Evolutionary conservation across 2,888 invertebrate genomes (phyloP).

Genomic region (Epistrophe grossulariae): DNA sequence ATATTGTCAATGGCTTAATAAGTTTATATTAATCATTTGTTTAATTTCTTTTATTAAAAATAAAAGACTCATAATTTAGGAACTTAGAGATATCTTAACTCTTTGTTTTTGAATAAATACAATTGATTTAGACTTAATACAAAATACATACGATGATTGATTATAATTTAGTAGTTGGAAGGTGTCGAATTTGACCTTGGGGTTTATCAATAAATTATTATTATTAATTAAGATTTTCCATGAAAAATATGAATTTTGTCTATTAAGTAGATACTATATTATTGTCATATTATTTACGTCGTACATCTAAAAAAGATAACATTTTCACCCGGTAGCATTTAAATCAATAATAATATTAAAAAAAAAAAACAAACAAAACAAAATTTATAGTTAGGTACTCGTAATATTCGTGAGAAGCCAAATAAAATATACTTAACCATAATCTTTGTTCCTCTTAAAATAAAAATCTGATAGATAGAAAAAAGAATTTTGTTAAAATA

Average conservation of each 20-base stretch:
- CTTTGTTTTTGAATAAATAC: constrained; percentile 38
- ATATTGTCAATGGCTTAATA: constrained; percentile 40
- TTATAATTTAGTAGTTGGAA: constrained; percentile 8
- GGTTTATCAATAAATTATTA: constrained; percentile 16
- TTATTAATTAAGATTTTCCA: constrained; percentile 33
- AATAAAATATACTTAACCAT: too few species aligned
- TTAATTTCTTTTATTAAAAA: not conserved
- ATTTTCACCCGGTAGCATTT: constrained; percentile 3
- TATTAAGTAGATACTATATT: not conserved
- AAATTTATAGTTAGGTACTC: not conserved
- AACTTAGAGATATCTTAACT: not conserved
- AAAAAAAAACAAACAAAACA: not conserved
- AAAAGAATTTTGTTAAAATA: too few species aligned
- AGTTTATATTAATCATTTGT: constrained; percentile 47
- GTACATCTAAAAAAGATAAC: not conserved
- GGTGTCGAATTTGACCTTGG: constrained; percentile 40
- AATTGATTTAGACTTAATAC: constrained; percentile 32
- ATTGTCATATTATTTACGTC: not conserved
- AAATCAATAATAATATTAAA: not conserved
- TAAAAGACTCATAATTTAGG: constrained; percentile 9
- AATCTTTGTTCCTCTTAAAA: too few species aligned
- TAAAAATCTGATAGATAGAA: too few species aligned
- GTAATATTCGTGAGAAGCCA: too few species aligned
- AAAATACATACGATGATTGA: constrained; percentile 51
- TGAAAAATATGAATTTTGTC: constrained; percentile 4